phyloP scores from a whole-genome alignment of 2,797 vertebrate species.

The Pagetopsis macropterus region DNA sequence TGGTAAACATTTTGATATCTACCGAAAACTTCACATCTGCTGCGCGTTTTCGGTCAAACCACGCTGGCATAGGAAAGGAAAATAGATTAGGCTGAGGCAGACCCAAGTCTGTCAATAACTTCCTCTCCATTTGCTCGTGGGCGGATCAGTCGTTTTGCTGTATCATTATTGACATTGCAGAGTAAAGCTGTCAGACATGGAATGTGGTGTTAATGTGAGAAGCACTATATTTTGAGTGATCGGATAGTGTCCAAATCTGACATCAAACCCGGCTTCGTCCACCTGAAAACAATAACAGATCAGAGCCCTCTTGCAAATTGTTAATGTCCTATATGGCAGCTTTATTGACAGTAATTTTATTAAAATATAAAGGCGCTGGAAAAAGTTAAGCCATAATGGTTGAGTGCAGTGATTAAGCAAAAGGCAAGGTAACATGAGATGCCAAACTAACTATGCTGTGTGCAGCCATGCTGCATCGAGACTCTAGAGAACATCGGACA shows the following conservation, averaged over 20 bases:
- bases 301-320: conserved; percentile 23
- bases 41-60: conserved; percentile 82
- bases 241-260: conserved; percentile 61
- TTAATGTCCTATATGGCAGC: conserved; percentile 22
- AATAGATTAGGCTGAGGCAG: conserved; percentile 67
- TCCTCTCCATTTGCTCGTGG: conserved; percentile 59
- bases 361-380: conserved; percentile 46
- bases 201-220: conserved; percentile 75
- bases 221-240: conserved; percentile 62
- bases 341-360: conserved; percentile 48
- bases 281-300: conserved; percentile 47
- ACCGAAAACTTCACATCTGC: conserved; percentile 86
- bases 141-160: conserved; percentile 57
- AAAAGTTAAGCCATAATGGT: conserved; percentile 64
- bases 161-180: conserved; percentile 70
- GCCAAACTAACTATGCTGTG: conserved; percentile 69
- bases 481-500: conserved; percentile 42
- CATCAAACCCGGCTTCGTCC: conserved; percentile 45
- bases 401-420: conserved; percentile 69
- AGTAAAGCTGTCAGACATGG: conserved; percentile 69
- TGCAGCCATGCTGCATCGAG: conserved; percentile 63
- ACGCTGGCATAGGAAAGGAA: conserved; percentile 72
- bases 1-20: conserved; percentile 89
- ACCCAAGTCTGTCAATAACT: conserved; percentile 76
- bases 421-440: conserved; percentile 76